Percentiles rank a stretch among this genome's conserved stretches.
Conservation (phyloP, 2,888 invertebrate genomes). For the Aricia artaxerxes region DNA sequence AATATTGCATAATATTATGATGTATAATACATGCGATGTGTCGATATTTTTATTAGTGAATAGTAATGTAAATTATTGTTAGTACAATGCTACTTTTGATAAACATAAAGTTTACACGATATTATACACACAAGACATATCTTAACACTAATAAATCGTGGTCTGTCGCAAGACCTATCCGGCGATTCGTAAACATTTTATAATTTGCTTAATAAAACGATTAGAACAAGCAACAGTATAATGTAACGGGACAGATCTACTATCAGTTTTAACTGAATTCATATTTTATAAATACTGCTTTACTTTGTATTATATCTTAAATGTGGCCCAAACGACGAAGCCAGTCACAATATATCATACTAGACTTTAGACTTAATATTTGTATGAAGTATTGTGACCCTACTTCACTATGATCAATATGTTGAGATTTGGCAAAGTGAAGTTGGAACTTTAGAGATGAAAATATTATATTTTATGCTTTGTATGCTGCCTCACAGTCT, state of each 20-base stretch:
- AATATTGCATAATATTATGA: no score
- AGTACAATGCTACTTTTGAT: neutral
- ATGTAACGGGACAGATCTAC: neutral
- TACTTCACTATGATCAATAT: no score
- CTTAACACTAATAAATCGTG: neutral
- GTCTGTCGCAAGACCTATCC: neutral
- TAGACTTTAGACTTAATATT: no score
- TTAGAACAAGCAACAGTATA: slow-evolving; percentile 1
- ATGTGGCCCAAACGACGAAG: neutral
- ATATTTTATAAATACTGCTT: neutral
- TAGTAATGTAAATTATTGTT: no score
- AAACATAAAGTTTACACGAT: neutral
- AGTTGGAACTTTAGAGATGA: no score
- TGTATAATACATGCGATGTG: no score
- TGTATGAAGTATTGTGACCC: no score
- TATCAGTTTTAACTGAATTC: neutral
- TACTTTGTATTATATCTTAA: neutral
- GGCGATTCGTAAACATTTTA: slow-evolving; percentile 1
- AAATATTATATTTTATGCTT: no score
- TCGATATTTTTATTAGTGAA: no score
- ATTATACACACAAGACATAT: neutral
- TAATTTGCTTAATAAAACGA: slow-evolving; percentile 5
- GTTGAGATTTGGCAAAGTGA: no score
- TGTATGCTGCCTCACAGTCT: no score
- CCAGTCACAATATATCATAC: no score